phyloP scores from a whole-genome alignment of 1,140 invertebrate species.

The Trichonephila clavipes region DNA sequence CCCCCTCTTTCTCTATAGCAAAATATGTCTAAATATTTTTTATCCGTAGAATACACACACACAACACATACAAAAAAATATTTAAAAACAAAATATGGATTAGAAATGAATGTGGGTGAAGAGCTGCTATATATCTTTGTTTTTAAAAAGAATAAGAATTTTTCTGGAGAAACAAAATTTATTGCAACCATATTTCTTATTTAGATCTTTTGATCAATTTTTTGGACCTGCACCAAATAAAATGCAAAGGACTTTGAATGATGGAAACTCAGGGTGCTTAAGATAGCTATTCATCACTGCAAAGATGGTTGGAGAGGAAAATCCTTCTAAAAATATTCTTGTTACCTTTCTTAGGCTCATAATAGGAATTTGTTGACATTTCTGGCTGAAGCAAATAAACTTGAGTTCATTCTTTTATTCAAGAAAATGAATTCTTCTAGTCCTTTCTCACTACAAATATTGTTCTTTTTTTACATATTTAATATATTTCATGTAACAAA shows the following conservation, averaged over 20 bases:
- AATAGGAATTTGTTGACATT: conserved; percentile 54
- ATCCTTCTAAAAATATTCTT: background rate
- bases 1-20: background rate
- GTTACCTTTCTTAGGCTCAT: background rate
- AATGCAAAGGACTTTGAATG: conserved; percentile 11
- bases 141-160: background rate
- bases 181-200: conserved; percentile 37
- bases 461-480: too few species aligned
- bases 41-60: too few species aligned
- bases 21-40: background rate
- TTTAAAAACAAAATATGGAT: conserved; percentile 11
- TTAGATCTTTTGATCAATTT: background rate
- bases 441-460: too few species aligned
- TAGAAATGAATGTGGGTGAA: conserved; percentile 11
- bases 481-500: too few species aligned
- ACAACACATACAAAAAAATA: too few species aligned
- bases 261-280: background rate
- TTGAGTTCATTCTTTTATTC: too few species aligned
- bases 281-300: conserved; percentile 38
- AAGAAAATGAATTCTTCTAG: too few species aligned
- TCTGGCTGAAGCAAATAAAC: conserved; percentile 7
- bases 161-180: conserved; percentile 5
- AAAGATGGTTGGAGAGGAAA: background rate
- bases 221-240: conserved; percentile 39
- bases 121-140: background rate